A percentile compares a stretch with the other conserved stretches of the same genome.
These are phyloP conservation scores for Caenorhabditis tropicalis DNA, from an alignment of 1,140 invertebrate genomes.

Conservation along the genomic window DNA sequence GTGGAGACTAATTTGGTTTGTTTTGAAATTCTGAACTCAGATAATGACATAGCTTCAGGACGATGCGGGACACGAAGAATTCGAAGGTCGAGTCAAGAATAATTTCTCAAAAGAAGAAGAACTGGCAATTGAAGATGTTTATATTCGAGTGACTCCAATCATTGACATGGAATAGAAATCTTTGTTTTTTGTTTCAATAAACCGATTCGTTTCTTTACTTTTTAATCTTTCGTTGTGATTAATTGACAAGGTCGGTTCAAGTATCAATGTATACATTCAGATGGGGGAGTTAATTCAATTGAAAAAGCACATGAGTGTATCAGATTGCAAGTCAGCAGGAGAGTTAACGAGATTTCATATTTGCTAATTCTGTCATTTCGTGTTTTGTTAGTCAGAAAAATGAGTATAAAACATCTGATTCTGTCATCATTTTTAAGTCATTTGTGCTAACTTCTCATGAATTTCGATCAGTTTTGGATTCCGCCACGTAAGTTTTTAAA, in stretches of 20 bases:
- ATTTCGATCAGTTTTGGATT: not conserved
- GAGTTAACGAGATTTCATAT: too few relatives aligned
- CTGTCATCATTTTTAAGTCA: too few relatives aligned
- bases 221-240: too few relatives aligned
- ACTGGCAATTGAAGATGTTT: conserved; percentile 3
- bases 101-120: conserved; percentile 10
- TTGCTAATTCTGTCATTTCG: not conserved
- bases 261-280: too few relatives aligned
- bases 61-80: conserved; percentile 3
- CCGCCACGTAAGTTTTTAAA: not conserved
- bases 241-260: too few relatives aligned
- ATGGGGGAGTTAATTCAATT: too few relatives aligned
- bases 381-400: not conserved
- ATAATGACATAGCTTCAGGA: not conserved
- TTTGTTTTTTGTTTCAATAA: not conserved
- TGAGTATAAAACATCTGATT: not conserved
- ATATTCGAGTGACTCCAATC: not conserved
- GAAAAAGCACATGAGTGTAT: too few relatives aligned
- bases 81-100: not conserved
- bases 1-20: conserved; percentile 5
- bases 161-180: not conserved
- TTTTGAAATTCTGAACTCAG: too few relatives aligned
- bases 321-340: too few relatives aligned
- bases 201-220: too few relatives aligned
- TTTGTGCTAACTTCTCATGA: not conserved